Conservation (phyloP, 2,888 invertebrate genomes). For the Amphipyra tragopoginis region DNA sequence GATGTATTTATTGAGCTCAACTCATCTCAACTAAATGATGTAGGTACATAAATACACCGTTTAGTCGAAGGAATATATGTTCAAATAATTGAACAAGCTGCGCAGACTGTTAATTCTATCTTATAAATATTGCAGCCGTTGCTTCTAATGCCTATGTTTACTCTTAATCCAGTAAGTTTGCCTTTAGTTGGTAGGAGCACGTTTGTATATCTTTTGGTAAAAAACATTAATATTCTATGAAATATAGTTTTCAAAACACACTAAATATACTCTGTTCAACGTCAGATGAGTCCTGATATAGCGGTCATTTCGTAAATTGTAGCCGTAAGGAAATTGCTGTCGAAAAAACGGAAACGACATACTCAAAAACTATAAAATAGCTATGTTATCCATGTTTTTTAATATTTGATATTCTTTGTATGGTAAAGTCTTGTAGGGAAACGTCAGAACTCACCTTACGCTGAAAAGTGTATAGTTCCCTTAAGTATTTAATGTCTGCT, state of each 20-base stretch:
- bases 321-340: too few species aligned
- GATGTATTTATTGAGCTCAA: slow-evolving; percentile 74
- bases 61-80: slow-evolving; percentile 4
- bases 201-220: background rate
- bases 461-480: too few species aligned
- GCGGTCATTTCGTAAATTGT: too few species aligned
- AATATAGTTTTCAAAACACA: background rate
- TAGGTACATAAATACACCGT: slow-evolving; percentile 22
- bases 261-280: too few species aligned
- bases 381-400: too few species aligned
- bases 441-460: too few species aligned
- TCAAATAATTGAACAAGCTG: slow-evolving; percentile 11
- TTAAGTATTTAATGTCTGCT: slow-evolving; percentile 22
- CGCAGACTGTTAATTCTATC: background rate
- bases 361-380: too few species aligned
- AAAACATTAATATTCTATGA: slow-evolving; percentile 4
- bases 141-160: background rate
- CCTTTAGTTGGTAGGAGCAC: background rate
- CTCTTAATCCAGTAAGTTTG: background rate
- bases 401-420: too few species aligned
- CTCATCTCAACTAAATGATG: slow-evolving; percentile 27
- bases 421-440: too few species aligned
- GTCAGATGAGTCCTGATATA: too few species aligned
- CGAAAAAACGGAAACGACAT: too few species aligned
- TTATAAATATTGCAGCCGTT: slow-evolving; percentile 3